Base-by-base conservation (phyloP, 2,888 invertebrate species). In the Ormia ochracea region DNA sequence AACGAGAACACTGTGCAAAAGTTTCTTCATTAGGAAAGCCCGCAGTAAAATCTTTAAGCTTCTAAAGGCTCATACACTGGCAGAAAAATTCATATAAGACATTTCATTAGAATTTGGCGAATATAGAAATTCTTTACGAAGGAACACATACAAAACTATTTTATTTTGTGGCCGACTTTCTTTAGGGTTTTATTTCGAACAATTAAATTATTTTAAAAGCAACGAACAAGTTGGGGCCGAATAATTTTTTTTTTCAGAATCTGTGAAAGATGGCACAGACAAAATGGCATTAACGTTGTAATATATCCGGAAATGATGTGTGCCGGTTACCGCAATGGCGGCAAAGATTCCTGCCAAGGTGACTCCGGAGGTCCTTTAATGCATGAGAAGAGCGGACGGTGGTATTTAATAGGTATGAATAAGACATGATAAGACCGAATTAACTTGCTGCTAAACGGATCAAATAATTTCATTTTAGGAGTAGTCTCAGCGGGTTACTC, bases 281-380 rank as follows among this genome's bases (percentile, higher is more conserved):
- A 93, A 84, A 93, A 93, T 83, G 93, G 93, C 90, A 87, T 87
- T 83, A 90, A 90, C 81, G 90, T 90, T 48, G 94, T 96, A 14
- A 97, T 97, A 86, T 96, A 97, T 89, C 96, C 96, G 48, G 97
- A 97, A 90, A 97, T 97, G 97, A 93, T 97, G 89, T 97, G 97
- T 88, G 97, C 97, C 0, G 97, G 97, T 2, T 96, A 97, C 89
- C 93, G 96, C 63, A 94, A 94, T 26, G 97, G 97, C 0, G 96
- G 96, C 31, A 90, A 90, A 78, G 90, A 90, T 74, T 93, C 93
- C 9, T 94, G 94, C 85, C 93, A 93, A 89, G 93, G 90, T n/a
- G 89, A 89, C 54, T 89, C 89, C 48, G 97, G 97, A 0, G 97
- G 97, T 0, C 97, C 97, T 0, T 90, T 97, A 65, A 97, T 97